These are phyloP conservation scores for Capromys pilorides DNA, from an alignment of 2,797 vertebrate genomes.

Conservation along the genomic window DNA sequence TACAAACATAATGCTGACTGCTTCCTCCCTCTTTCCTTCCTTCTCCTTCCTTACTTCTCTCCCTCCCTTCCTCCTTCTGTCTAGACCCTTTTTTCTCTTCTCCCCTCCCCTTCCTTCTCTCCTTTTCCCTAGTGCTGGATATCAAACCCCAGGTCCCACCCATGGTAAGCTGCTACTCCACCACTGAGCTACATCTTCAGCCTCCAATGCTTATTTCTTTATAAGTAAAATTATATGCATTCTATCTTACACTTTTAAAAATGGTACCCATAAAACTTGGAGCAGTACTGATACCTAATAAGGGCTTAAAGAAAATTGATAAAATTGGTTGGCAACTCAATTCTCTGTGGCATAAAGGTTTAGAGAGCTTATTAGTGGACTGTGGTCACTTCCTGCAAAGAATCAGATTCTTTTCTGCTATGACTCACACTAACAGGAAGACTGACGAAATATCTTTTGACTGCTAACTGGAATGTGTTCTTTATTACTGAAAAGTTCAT, in stretches of 20 bases:
- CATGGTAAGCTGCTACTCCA: neutral
- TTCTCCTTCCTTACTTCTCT: neutral
- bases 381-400: constrained; percentile 60
- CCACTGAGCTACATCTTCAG: neutral
- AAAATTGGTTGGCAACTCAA: neutral
- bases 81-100: neutral
- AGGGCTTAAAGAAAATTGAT: neutral
- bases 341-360: constrained; percentile 4
- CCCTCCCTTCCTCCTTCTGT: neutral
- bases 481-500: constrained; percentile 61
- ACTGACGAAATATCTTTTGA: constrained; percentile 64
- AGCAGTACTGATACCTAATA: neutral
- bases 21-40: neutral
- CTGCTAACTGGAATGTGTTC: constrained; percentile 47
- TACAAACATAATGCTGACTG: neutral
- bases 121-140: neutral
- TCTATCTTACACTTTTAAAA: neutral
- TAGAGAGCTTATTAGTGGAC: constrained; percentile 21
- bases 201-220: neutral
- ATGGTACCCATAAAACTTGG: neutral
- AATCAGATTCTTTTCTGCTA: constrained; percentile 47
- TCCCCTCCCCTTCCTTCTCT: neutral
- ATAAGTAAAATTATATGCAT: constrained; percentile 11
- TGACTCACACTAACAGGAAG: constrained; percentile 74
- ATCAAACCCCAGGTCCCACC: neutral